phyloP scores from a whole-genome alignment of 2,113 vertebrate species.

The Platysternon megacephalum region DNA sequence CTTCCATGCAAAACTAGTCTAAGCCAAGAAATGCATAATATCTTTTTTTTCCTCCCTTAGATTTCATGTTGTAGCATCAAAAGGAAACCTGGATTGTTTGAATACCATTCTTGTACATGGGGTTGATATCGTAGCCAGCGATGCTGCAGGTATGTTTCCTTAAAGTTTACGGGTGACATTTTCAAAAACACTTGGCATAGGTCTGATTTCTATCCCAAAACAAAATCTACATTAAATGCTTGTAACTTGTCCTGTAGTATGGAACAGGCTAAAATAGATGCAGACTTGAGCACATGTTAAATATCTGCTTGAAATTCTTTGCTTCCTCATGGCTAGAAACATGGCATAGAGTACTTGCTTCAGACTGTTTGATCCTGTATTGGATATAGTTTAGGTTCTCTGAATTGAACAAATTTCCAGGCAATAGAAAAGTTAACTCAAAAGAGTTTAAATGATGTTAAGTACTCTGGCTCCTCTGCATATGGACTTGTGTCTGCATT shows the following conservation, averaged over 20 bases:
- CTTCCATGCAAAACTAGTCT: neutral
- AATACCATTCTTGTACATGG: constrained; percentile 90
- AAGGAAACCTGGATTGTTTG: constrained; percentile 94
- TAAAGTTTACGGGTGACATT: accelerated
- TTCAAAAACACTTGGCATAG: neutral
- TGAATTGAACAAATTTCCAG: neutral
- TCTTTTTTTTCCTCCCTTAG: constrained; percentile 72
- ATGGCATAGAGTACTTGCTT: neutral
- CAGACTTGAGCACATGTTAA: neutral
- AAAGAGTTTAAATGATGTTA: neutral
- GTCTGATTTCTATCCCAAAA: neutral
- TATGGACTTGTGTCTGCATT: accelerated
- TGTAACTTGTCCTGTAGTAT: neutral
- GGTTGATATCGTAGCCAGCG: constrained; percentile 89
- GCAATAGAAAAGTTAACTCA: neutral
- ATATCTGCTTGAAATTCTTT: neutral
- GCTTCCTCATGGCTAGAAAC: neutral
- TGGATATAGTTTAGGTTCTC: neutral
- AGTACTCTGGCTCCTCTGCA: neutral
- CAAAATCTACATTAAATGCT: neutral
- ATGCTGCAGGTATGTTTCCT: constrained; percentile 87
- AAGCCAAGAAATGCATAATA: neutral
- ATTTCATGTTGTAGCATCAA: constrained; percentile 93
- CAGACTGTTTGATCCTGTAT: neutral
- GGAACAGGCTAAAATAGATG: neutral